Percentiles rank a stretch among this genome's conserved stretches.
phyloP scores from a whole-genome alignment of 2,113 vertebrate species.

The Rafetus swinhoei region DNA sequence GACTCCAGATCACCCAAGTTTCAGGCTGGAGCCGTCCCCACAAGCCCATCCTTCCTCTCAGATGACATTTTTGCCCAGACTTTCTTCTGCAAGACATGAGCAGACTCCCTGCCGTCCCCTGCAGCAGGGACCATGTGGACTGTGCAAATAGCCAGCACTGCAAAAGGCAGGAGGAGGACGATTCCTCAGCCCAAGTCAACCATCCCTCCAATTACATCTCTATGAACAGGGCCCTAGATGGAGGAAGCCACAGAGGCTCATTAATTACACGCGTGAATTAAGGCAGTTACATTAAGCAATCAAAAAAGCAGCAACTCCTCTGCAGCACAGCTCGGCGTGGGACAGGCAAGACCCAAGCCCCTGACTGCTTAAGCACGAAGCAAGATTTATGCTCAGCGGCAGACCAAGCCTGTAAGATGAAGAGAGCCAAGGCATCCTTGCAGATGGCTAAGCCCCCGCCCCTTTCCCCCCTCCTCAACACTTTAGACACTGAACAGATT shows the following conservation, averaged over 20 bases:
- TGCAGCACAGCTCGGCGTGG: background rate
- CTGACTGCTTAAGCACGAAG: background rate
- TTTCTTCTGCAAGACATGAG: background rate
- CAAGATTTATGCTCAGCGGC: no score
- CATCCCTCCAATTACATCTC: background rate
- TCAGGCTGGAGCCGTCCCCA: background rate
- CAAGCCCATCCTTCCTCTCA: background rate
- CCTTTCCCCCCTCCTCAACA: background rate
- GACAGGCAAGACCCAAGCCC: background rate
- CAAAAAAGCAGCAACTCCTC: background rate
- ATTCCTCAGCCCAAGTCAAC: background rate
- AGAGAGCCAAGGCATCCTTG: background rate
- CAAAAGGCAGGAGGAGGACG: background rate
- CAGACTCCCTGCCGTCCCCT: no score
- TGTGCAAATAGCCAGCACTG: accelerated
- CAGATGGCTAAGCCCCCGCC: background rate
- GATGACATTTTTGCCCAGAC: background rate
- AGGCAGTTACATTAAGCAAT: background rate
- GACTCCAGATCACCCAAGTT: background rate
- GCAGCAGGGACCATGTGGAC: background rate
- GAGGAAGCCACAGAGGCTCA: background rate
- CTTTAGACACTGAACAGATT: background rate
- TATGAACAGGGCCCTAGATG: background rate
- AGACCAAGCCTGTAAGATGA: accelerated
- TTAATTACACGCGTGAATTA: background rate